Percentiles rank a stretch among this genome's conserved stretches.
These are phyloP conservation scores for Polietes domitor DNA, from an alignment of 2,888 invertebrate species.

Conservation along the genomic window DNA sequence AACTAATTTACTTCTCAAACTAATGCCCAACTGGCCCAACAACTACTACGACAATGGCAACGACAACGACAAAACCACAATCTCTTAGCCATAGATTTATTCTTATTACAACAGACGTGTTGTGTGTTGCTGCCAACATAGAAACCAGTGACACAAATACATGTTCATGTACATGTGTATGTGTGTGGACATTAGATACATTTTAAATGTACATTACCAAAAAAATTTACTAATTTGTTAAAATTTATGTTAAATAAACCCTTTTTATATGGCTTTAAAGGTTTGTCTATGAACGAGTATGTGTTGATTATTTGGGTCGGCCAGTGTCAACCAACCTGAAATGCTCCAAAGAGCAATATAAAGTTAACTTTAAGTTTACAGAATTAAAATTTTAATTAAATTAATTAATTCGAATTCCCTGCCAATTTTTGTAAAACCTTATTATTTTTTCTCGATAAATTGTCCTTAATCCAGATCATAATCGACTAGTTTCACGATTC, in stretches of 20 bases:
- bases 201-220: slow-evolving; percentile 14
- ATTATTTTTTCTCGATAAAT: too few species aligned
- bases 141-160: neutral
- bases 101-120: slow-evolving; percentile 31
- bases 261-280: slow-evolving; percentile 18
- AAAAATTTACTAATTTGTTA: slow-evolving; percentile 48
- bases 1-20: slow-evolving; percentile 39
- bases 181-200: slow-evolving; percentile 8
- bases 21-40: neutral
- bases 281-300: neutral
- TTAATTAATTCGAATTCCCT: neutral
- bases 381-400: neutral
- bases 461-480: too few species aligned
- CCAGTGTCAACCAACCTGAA: slow-evolving; percentile 5
- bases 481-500: too few species aligned
- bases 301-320: neutral
- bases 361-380: neutral
- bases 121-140: slow-evolving; percentile 17
- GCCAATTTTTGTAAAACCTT: neutral
- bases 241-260: slow-evolving; percentile 45
- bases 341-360: neutral
- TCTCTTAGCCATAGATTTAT: slow-evolving; percentile 30
- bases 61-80: slow-evolving; percentile 44
- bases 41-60: too few species aligned
- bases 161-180: neutral